Evolutionary conservation across 2,797 vertebrate species (phyloP), one percentile per base, ranked within the genome.

Genomic region (Pyrrhura leucotis): DNA sequence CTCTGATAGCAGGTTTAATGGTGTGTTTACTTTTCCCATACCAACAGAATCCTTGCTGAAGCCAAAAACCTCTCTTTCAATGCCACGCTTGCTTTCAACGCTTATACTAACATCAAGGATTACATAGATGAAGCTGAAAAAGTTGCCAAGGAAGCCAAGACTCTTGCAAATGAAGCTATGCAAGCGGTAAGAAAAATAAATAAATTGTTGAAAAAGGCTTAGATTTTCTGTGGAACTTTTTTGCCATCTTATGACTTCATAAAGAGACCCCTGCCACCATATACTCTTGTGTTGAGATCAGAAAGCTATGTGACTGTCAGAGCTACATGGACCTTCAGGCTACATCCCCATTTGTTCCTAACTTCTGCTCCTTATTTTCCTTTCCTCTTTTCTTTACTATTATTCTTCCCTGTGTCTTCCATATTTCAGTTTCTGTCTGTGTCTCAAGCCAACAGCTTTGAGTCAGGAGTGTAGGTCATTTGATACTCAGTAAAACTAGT

Each of bases 11-110:
- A 39, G 10, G 42, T 94, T 90, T 95, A 91, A 94, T 74, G 33
- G 26, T 93, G 26, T 87, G 39, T 72, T 94, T 93, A 76, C 16
- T 85, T 91, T 95, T 76, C 53, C 59, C 44, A 72, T 93, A 79
- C 79, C 96, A 82, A 88, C 97, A 99, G 99, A 90, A 99, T 99
- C 97, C 98, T 99, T 63, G 98, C 98, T 14, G 99, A 99, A 78
- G 99, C 99, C 50, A 99, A 99, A 97, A 99, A 99, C 80, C 98
- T 99, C 66, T 99, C 99, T 95, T 99, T 99, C 97, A 99, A 99
- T 84, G 99, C 99, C 86, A 99, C 99, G 3, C 99, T 98, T 73
- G 99, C 99, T 78, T 99, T 99, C 98, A 99, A 98, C 62, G 99
- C 99, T 81, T 99, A 99, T 62, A 99, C 98, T 89, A 99, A 99